Conservation (phyloP, 2,888 invertebrate species). For the Drosophila kanekoi region DNA sequence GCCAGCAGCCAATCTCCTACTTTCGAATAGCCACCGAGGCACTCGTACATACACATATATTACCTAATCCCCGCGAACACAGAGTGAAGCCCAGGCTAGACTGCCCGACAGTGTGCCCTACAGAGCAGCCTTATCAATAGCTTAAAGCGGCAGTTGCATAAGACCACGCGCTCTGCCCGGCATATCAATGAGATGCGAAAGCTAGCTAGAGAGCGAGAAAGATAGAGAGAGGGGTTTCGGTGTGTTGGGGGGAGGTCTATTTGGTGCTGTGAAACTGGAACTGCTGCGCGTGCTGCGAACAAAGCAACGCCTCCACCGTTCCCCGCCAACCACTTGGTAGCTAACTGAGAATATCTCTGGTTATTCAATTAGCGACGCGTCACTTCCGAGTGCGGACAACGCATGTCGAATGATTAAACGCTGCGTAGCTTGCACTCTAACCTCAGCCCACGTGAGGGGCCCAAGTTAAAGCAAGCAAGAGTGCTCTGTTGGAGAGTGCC, state of each 20-base stretch:
- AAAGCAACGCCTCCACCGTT: slow-evolving; percentile 1
- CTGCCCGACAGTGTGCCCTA: slow-evolving; percentile 37
- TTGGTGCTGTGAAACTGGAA: slow-evolving; percentile 16
- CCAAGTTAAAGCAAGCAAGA: slow-evolving; percentile 11
- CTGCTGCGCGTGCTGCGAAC: slow-evolving; percentile 25
- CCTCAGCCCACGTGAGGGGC: slow-evolving; percentile 37
- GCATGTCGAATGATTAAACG: slow-evolving; percentile 31
- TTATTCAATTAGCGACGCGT: slow-evolving; percentile 67
- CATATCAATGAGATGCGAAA: slow-evolving; percentile 71
- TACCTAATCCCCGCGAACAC: slow-evolving; percentile 28
- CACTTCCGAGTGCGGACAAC: slow-evolving; percentile 64
- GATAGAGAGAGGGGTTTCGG: neutral
- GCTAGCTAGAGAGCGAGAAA: neutral
- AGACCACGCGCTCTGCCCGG: slow-evolving; percentile 49
- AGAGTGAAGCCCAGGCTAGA: slow-evolving; percentile 11
- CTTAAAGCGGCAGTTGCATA: slow-evolving; percentile 44
- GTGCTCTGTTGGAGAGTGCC: neutral
- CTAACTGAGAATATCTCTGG: slow-evolving; percentile 35
- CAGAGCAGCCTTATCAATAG: slow-evolving; percentile 44
- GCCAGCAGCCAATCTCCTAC: slow-evolving; percentile 39
- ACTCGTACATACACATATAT: slow-evolving; percentile 17
- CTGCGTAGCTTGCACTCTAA: slow-evolving; percentile 63
- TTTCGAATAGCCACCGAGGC: slow-evolving; percentile 33
- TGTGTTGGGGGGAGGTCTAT: neutral
- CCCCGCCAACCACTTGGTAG: neutral